These are phyloP conservation scores for Himalopsyche kuldschensis DNA, from an alignment of 2,888 invertebrate genomes.

Conservation along the genomic window DNA sequence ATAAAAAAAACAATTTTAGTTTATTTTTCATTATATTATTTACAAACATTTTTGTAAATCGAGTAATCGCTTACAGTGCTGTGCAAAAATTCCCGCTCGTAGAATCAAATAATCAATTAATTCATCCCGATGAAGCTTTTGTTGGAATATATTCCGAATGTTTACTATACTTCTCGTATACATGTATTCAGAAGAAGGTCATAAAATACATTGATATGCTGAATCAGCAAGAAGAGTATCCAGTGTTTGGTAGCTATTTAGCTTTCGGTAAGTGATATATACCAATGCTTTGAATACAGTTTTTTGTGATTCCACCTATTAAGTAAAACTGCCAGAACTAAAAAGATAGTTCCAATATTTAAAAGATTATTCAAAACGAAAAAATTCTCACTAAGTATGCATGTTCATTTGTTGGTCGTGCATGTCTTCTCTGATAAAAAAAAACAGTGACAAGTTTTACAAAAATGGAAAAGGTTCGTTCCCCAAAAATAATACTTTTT, in stretches of 20 bases:
- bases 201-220: constrained; percentile 60
- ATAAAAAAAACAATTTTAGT: neutral
- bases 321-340: too few relatives aligned
- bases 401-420: too few relatives aligned
- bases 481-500: too few relatives aligned
- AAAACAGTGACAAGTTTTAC: too few relatives aligned
- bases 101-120: neutral
- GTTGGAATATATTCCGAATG: constrained; percentile 60
- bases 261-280: constrained; percentile 54
- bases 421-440: too few relatives aligned
- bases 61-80: constrained; percentile 4
- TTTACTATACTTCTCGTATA: constrained; percentile 58
- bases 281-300: too few relatives aligned
- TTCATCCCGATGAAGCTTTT: constrained; percentile 48
- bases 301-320: too few relatives aligned
- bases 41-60: neutral
- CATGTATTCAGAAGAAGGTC: constrained; percentile 62
- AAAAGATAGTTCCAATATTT: too few relatives aligned
- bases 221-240: constrained; percentile 57
- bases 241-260: constrained; percentile 59
- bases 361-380: too few relatives aligned
- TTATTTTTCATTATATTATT: neutral
- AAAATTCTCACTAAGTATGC: too few relatives aligned
- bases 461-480: too few relatives aligned
- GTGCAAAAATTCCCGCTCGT: constrained; percentile 10